Base-by-base conservation (phyloP, 2,113 vertebrate genomes). In the Pogonocichla stellata region DNA sequence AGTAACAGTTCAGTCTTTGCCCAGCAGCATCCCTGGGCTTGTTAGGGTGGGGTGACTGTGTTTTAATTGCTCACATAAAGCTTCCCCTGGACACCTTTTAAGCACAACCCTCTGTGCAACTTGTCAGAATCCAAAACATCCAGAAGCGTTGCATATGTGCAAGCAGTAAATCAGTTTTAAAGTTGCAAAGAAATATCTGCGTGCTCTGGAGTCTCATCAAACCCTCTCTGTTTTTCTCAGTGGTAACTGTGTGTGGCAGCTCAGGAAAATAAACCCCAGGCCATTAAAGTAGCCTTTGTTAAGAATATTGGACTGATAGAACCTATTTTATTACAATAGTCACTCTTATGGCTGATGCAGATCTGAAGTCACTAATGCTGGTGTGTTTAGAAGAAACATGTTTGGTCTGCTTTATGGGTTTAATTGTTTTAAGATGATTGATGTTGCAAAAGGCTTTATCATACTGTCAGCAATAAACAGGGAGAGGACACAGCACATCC, bases 341-440 rank as follows among this genome's bases (percentile, higher is more conserved):
- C 9, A 1, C 34, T 19, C 64, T 95, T 78, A 54, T 0, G 9
- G 56, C 38, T 0, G 4, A 95, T 93, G 86, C 8, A 70, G 71
- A 88, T 83, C 82, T 92, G 47, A 86, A 95, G 82, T 58, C 51
- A 34, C 67, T 88, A 58, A 91, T 40, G 64, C 48, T 86, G 92
- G 71, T 88, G 86, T 74, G 72, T 78, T 96, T 93, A 88, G 80
- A 86, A 93, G 77, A 62, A 82, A 93, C 73, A 86, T 84, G 69
- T 97, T 93, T 86, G 92, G 64, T 92, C 80, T 93, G 72, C 26
- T 92, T 90, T 86, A 86, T 60, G 88, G 7, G 8, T 86, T 96
- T 90, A 88, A 86, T 96, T 95, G 88, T 95, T 95, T 96, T 48
- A 90, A 96, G 72, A 92, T 97, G 94, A 96, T 83, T 83, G 90